These are phyloP conservation scores for Micrasema longulum DNA, from an alignment of 1,140 invertebrate species.

Conservation along the genomic window DNA sequence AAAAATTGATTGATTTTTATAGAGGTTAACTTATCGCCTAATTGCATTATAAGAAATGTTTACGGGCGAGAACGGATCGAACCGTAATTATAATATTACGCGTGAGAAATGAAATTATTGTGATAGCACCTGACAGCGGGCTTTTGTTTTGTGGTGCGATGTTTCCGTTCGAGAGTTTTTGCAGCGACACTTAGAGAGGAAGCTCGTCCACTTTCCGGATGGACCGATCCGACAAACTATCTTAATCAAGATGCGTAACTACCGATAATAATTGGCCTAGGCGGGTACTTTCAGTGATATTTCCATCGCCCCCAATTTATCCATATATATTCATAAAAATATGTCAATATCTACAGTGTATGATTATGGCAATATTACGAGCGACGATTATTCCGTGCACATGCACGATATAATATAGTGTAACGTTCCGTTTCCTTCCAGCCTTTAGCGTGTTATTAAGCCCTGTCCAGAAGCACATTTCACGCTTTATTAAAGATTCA, in stretches of 20 bases:
- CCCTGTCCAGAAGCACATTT: conserved; percentile 16
- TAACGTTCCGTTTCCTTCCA: too few relatives aligned
- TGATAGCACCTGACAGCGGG: conserved; percentile 19
- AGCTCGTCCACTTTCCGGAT: too few relatives aligned
- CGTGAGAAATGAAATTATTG: conserved; percentile 36
- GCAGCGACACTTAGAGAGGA: conserved; percentile 3
- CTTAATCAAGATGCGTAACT: too few relatives aligned
- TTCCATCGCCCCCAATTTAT: too few relatives aligned
- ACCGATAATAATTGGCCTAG: too few relatives aligned
- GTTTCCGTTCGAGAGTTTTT: conserved; percentile 21
- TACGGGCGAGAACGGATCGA: conserved; percentile 33
- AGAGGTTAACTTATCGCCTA: conserved; percentile 40
- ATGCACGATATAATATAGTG: too few relatives aligned
- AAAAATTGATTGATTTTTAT: conserved; percentile 55
- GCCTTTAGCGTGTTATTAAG: background rate
- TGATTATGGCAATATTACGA: background rate
- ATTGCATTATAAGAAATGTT: conserved; percentile 45
- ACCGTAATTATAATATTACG: conserved; percentile 30
- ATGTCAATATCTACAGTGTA: background rate
- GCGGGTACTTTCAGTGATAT: too few relatives aligned
- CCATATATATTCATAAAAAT: too few relatives aligned
- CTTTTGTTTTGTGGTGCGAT: background rate
- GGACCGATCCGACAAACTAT: too few relatives aligned
- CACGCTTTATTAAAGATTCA: background rate
- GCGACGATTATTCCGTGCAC: too few relatives aligned